Evolutionary conservation across 2,113 vertebrate genomes (phyloP).

Genomic region (Mormoops blainvillei): DNA sequence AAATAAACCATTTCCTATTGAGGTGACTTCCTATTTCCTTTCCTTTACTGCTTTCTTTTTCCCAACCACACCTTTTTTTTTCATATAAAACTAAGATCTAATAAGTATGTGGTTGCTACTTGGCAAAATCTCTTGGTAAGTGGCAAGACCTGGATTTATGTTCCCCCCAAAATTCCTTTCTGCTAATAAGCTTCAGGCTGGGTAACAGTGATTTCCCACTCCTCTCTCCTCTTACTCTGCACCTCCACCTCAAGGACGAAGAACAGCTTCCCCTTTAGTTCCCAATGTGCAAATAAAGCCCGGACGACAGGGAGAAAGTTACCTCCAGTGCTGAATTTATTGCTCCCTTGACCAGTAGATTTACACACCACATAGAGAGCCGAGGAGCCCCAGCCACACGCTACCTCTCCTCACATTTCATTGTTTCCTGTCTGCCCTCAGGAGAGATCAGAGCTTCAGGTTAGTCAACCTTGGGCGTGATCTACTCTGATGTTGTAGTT

Average conservation of each 20-base stretch:
- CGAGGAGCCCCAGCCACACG: background rate
- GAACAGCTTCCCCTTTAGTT: background rate
- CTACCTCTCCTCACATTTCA: background rate
- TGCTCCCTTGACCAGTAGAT: background rate
- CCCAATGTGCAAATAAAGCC: background rate
- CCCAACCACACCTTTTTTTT: background rate
- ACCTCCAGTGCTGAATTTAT: background rate
- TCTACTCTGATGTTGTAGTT: background rate
- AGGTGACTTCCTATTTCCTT: background rate
- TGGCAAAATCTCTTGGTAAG: background rate
- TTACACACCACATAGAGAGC: background rate
- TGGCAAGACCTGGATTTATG: background rate
- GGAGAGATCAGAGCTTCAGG: background rate
- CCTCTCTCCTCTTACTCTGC: background rate
- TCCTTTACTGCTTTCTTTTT: constrained; percentile 4
- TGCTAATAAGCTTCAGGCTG: background rate
- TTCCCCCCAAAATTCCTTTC: background rate
- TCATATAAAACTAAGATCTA: background rate
- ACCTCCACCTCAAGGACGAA: background rate
- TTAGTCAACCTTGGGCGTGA: background rate
- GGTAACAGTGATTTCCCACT: background rate
- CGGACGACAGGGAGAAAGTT: background rate
- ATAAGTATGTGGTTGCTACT: background rate
- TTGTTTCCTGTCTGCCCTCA: background rate
- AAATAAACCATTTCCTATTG: background rate